Base-by-base conservation (phyloP, 2,797 vertebrate genomes). In the Chelmon rostratus region DNA sequence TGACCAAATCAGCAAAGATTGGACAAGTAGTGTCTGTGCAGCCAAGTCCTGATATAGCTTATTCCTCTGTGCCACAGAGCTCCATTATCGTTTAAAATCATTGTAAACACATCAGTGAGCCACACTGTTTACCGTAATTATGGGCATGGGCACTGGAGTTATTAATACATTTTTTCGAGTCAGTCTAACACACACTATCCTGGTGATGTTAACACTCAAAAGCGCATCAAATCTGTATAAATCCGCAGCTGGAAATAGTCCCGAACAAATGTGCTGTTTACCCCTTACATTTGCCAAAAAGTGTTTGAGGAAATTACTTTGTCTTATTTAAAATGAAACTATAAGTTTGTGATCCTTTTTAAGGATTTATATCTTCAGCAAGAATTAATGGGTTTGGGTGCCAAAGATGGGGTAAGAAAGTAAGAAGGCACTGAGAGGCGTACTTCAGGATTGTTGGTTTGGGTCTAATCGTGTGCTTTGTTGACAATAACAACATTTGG, bases 161-260 rank as follows among this genome's bases (percentile, higher is more conserved):
- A n/a, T n/a, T n/a, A n/a, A n/a, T n/a, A n/a, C n/a, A n/a, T 11
- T 19, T 23, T 47, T n/a, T 25, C 21, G 5, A n/a, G 2, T 52
- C 46, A 52, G 4, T 35, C 50, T 16, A 57, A 33, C 50, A 62
- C 15, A 56, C 13, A 63, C 16, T 23, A 12, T 33, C 21, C 37
- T 25, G 37, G 56, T 16, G 40, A 47, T 5, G 16, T 66, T 65
- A 68, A 47, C 37, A 61, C 16, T 54, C 28, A 21, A 16, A 5
- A 18, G 28, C 1, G 2, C n/a, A 53, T 68, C 1, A 35, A 42
- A 61, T 63, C 35, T 57, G 33, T 56, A 42, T 71, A 58, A 3
- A 78, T 70, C 23, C 10, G 0, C 59, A 37, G 6, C 44, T 28
- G 38, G 28, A 66, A 67, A 68, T 40, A 56, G 33, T 53, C 21